Evolutionary conservation across 1,140 invertebrate genomes (phyloP).

Genomic region (Panulirus ornatus): DNA sequence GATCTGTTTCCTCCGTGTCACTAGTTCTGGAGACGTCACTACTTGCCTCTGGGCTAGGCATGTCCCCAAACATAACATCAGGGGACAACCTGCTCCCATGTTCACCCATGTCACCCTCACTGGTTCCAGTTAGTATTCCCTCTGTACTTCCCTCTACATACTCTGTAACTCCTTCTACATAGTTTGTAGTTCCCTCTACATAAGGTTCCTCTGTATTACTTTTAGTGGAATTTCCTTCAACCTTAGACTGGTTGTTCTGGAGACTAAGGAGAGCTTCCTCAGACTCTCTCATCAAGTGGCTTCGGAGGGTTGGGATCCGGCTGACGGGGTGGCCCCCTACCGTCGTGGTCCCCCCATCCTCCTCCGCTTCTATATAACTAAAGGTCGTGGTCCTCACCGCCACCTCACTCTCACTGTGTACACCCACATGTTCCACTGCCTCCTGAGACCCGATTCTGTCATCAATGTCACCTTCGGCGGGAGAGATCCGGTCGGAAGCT

Average conservation of each 20-base stretch:
- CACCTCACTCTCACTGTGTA: too few species aligned
- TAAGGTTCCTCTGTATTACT: neutral
- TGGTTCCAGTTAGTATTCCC: too few species aligned
- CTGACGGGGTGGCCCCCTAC: too few species aligned
- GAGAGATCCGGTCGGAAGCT: neutral
- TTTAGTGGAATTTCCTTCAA: neutral
- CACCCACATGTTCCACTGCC: neutral
- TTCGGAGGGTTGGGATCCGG: too few species aligned
- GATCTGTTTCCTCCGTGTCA: neutral
- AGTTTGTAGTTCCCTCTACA: neutral
- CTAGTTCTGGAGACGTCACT: constrained; percentile 15
- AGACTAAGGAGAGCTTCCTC: neutral
- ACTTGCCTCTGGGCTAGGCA: neutral
- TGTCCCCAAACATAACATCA: constrained; percentile 36
- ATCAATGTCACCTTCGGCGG: neutral
- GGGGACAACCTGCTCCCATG: neutral
- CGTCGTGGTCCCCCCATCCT: neutral
- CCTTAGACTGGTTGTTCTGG: neutral
- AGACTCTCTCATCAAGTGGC: neutral
- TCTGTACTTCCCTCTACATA: neutral
- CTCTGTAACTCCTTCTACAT: too few species aligned
- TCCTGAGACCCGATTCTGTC: neutral
- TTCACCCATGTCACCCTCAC: neutral
- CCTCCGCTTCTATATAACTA: too few species aligned
- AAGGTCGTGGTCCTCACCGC: too few species aligned